Conservation (phyloP, 2,797 vertebrate genomes). For the Coilia nasus region DNA sequence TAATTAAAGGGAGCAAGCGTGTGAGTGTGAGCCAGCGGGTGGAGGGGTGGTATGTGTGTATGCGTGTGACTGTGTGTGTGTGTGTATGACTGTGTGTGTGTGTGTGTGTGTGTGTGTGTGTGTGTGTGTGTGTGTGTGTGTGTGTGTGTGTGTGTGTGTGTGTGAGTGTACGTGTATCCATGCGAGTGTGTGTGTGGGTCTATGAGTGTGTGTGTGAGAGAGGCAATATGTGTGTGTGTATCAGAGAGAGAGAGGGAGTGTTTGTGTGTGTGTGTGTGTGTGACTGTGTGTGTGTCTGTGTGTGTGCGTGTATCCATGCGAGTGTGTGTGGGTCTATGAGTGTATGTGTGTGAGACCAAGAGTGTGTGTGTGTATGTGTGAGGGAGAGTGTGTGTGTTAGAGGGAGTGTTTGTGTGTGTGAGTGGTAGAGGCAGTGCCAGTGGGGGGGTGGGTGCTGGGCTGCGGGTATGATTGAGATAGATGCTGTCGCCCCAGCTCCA, state of each 20-base stretch:
- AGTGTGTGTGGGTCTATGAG: not conserved
- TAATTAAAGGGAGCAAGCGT: constrained; percentile 23
- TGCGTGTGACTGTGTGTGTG: not conserved
- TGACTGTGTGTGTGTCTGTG: not conserved
- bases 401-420: constrained; percentile 8
- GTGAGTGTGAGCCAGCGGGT: not conserved
- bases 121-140: not conserved
- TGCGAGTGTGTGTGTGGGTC: no score
- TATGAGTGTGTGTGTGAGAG: not conserved
- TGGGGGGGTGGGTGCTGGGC: not conserved
- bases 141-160: not conserved
- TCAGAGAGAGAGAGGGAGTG: not conserved
- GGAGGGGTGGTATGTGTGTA: constrained; percentile 17
- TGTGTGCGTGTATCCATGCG: not conserved
- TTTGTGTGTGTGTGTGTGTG: not conserved
- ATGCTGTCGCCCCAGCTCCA: constrained; percentile 11
- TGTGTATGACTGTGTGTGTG: not conserved
- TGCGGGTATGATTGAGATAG: constrained; percentile 11
- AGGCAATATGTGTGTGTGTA: not conserved
- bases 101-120: not conserved
- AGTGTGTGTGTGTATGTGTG: not conserved
- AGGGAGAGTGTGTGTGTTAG: not conserved
- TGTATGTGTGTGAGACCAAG: not conserved
- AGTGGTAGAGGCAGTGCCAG: not conserved
- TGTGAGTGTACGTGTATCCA: not conserved